Conservation (phyloP, 2,113 vertebrate genomes). For the Accipiter virgatus region DNA sequence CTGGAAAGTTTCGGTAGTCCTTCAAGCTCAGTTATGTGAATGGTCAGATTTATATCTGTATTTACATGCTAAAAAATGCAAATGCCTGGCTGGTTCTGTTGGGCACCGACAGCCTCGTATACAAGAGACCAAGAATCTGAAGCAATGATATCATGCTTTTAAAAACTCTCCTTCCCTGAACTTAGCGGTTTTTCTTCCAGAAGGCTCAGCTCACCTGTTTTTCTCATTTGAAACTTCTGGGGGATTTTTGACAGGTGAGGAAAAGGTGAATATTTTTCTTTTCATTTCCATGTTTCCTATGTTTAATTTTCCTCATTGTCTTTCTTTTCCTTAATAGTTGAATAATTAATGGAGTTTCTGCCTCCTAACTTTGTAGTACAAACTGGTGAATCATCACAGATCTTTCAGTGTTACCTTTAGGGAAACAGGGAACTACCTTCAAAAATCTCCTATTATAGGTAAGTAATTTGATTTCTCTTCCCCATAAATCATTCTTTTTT, state of each 20-base stretch:
- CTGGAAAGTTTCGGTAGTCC: neutral
- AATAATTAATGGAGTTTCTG: conserved; percentile 7
- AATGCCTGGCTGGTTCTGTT: fast-evolving
- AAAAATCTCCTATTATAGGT: conserved; percentile 1
- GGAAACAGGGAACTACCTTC: neutral
- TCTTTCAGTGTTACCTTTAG: conserved; percentile 23
- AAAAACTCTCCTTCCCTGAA: neutral
- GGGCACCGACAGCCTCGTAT: fast-evolving
- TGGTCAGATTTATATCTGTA: neutral
- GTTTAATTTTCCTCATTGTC: neutral
- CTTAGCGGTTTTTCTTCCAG: neutral
- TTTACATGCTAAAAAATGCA: neutral
- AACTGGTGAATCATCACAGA: conserved; percentile 33
- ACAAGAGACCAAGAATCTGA: neutral
- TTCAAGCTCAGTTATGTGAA: neutral
- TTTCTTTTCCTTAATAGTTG: neutral
- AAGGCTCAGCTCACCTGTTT: neutral
- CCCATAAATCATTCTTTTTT: conserved; percentile 61
- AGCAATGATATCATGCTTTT: fast-evolving
- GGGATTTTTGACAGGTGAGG: neutral
- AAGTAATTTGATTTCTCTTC: conserved; percentile 39
- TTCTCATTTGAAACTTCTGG: neutral
- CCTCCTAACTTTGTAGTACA: conserved; percentile 33
- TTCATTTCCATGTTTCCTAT: neutral
- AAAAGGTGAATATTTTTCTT: neutral